Base-by-base conservation (phyloP, 2,797 vertebrate species). In the Astyanax mexicanus region DNA sequence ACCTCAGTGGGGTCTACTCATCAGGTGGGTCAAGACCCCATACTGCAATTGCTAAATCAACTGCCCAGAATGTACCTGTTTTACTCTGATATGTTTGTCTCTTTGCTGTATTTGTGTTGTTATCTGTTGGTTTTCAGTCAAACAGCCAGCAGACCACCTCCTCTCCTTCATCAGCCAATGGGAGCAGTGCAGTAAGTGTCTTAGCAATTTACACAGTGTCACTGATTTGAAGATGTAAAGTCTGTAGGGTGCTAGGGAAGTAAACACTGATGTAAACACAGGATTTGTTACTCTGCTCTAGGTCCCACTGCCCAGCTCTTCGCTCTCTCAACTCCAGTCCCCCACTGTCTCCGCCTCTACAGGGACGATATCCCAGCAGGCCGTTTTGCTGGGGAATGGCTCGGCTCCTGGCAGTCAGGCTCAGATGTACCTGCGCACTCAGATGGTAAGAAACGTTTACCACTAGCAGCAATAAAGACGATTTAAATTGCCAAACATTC, bases 381-480 rank as follows among this genome's bases (percentile, higher is more conserved):
- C 96, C 45, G 95, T 97, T 94, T 88, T 97, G 65, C 90, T 97
- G 82, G 95, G 96, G 83, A 96, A 94, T 83, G 93, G 94, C 81
- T 96, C 96, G 7, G 91, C 94, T 77, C 95, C 92, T 87, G 95
- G 95, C 77, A 98, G 94, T 89, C 96, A 97, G 91, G 95, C 96
- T 87, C 96, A 98, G 85, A 97, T 98, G 96, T 97, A 97, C 79
- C 96, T 98, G 2, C 94, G 95, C 83, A 96, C 96, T 86, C 96
- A 98, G 86, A 98, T 98, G 96, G 96, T 97, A 86, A 89, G 92
- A 85, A 40, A 4, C 6, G 8, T 51, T n/a, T n/a, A n/a, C 29
- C 9, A 19, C 15, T 5, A 32, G 29, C 29, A 32, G 29, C 32
- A 32, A 32, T n/a, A n/a, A n/a, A n/a, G n/a, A n/a, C n/a, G n/a